A percentile compares a stretch with the other conserved stretches of the same genome.
These are phyloP conservation scores for Syngnathus typhle DNA, from an alignment of 2,113 vertebrate genomes.

Conservation along the genomic window DNA sequence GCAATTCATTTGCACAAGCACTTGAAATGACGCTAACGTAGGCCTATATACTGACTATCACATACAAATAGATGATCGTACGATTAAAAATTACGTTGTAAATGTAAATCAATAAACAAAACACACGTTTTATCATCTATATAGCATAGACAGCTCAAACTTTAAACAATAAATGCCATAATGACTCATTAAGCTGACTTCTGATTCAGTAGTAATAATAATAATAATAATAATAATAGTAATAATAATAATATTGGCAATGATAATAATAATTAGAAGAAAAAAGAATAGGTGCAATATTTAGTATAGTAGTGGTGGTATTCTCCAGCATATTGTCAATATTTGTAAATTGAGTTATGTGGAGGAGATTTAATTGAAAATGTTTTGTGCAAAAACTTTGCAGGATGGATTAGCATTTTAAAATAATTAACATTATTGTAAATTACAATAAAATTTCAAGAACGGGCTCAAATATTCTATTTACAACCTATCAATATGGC, in stretches of 20 bases:
- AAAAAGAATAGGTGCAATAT: not conserved
- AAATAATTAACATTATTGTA: not conserved
- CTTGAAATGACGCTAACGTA: not conserved
- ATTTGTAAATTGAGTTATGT: not conserved
- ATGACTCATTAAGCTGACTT: not conserved
- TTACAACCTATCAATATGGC: not conserved
- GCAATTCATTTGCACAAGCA: not conserved
- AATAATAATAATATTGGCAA: not conserved
- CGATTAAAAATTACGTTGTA: not conserved
- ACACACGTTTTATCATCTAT: not conserved
- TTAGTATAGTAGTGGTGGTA: not conserved
- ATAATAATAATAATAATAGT: not conserved
- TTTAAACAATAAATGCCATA: not conserved
- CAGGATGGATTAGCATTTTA: not conserved
- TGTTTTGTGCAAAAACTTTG: not conserved
- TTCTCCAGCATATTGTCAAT: not conserved
- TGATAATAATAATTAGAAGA: no score
- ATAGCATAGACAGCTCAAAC: not conserved
- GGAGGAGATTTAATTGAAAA: not conserved
- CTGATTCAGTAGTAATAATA: not conserved
- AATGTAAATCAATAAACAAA: not conserved
- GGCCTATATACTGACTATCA: not conserved
- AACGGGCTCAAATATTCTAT: not conserved
- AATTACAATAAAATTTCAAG: not conserved
- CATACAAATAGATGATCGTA: not conserved